Evolutionary conservation across 2,888 invertebrate genomes (phyloP).

Genomic region (Invenusta paracnida): DNA sequence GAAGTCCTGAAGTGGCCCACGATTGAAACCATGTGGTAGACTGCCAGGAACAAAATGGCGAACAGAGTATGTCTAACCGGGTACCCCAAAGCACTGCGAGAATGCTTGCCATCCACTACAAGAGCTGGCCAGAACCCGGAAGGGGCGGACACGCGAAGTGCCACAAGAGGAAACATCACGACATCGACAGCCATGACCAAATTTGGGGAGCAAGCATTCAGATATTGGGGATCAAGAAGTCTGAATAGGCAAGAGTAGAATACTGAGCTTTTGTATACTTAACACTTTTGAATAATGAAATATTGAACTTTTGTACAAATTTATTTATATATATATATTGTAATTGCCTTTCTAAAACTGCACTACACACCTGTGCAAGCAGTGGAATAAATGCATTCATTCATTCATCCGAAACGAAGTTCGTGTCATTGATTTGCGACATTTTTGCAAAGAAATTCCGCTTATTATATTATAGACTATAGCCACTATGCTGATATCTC

Average conservation of each 20-base stretch:
- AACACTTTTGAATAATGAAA: conserved; percentile 10
- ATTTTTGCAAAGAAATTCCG: no score
- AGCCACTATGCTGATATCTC: no score
- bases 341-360: conserved; percentile 16
- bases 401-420: no score
- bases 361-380: conserved; percentile 23
- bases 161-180: conserved; percentile 26
- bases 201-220: conserved; percentile 15
- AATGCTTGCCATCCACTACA: conserved; percentile 1
- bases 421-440: no score
- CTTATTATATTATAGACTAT: no score
- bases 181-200: conserved; percentile 17
- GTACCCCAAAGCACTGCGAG: conserved; percentile 21
- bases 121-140: conserved; percentile 29
- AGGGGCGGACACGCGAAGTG: conserved; percentile 6
- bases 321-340: conserved; percentile 21
- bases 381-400: conserved; percentile 26
- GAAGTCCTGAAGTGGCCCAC: conserved; percentile 27
- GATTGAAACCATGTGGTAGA: conserved; percentile 10
- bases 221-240: conserved; percentile 26
- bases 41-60: conserved; percentile 23
- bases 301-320: not conserved
- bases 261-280: not conserved
- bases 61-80: conserved; percentile 12
- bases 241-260: conserved; percentile 14